Base-by-base conservation (phyloP, 2,888 invertebrate genomes). In the Sympetrum striolatum region DNA sequence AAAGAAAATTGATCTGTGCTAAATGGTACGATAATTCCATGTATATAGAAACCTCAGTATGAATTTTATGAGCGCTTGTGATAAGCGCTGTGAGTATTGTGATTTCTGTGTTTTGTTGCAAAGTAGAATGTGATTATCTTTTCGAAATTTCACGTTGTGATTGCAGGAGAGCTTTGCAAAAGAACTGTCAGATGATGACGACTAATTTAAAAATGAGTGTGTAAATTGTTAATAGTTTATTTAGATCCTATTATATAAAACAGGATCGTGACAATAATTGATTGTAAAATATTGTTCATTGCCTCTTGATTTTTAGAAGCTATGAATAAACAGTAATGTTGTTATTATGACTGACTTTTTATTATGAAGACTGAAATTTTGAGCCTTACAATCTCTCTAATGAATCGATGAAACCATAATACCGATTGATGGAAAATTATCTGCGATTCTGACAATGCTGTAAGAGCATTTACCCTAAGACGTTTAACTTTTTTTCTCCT, bases 221-320 rank as follows among this genome's bases (percentile, higher is more conserved):
- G 37, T 60, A 25, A 60, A 37, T 82, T 82, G 58, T 86, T 86
- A 53, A 53, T 82, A 64, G 86, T 58, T 86, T 58, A 64, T 86
- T 86, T 86, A 86, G 86, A 86, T 86, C 86, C 86, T 86, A 86
- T 60, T 86, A 35, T 82, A 58, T 86, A 60, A 60, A 60, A 64
- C 60, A 86, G 86, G 86, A 86, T 86, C 86, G 86, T 86, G 86
- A 86, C 86, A 86, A 86, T 86, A 86, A 60, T 22, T 35, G 60
- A 86, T n/a, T 86, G 86, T 86, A 86, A 64, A 86, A 86, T 86
- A 86, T 58, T 86, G 86, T 86, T 86, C 86, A 86, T 86, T 86
- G 86, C 86, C 86, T 86, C 86, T 86, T 86, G 64, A 86, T 86
- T 86, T 60, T 86, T 86, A 86, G 86, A 86, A 86, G 86, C 86